These are phyloP conservation scores for Intellagama lesueurii DNA, from an alignment of 2,797 vertebrate genomes.

Conservation along the genomic window DNA sequence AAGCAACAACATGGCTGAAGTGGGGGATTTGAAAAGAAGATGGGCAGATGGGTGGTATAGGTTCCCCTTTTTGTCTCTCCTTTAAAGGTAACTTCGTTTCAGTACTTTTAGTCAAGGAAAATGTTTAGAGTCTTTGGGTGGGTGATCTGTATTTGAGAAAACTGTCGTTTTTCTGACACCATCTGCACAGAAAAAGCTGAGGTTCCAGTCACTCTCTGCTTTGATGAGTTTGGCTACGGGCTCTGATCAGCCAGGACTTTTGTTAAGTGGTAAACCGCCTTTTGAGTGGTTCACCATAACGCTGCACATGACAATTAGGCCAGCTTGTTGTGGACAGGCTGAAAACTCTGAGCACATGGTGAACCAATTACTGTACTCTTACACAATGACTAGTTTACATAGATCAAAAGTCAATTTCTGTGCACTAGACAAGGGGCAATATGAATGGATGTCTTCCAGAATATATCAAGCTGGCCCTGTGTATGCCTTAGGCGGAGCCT, in stretches of 20 bases:
- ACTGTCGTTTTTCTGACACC: too few relatives aligned
- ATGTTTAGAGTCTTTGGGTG: background rate
- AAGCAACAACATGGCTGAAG: background rate
- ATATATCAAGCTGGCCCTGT: background rate
- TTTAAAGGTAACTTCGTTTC: background rate
- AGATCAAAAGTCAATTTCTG: background rate
- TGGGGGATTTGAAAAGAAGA: background rate
- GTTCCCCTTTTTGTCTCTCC: background rate
- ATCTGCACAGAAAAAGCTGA: background rate
- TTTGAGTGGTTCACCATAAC: background rate
- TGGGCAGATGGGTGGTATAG: background rate
- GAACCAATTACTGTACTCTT: background rate
- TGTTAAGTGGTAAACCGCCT: background rate
- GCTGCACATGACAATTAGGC: background rate
- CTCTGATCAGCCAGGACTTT: background rate
- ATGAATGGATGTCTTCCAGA: background rate
- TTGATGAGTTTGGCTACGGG: background rate
- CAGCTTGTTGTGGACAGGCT: background rate
- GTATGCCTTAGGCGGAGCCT: background rate
- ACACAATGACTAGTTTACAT: background rate
- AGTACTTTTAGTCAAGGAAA: background rate
- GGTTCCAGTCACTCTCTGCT: background rate
- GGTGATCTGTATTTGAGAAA: background rate
- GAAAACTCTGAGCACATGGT: background rate
- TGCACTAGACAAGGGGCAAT: background rate